These are phyloP conservation scores for Colaptes auratus DNA, from an alignment of 2,113 vertebrate species.

Conservation along the genomic window DNA sequence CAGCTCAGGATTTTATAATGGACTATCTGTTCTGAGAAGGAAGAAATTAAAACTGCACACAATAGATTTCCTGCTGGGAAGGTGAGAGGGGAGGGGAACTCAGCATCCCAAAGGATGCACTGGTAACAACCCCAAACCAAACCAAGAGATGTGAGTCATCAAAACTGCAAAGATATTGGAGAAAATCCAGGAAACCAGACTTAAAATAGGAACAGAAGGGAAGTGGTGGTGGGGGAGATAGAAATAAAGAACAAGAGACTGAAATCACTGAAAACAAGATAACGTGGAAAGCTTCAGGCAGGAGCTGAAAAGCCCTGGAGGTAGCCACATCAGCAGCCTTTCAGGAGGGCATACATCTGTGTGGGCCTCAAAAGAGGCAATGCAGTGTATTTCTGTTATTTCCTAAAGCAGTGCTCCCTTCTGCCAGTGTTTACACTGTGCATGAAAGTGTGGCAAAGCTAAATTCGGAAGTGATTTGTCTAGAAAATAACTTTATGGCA, in stretches of 20 bases:
- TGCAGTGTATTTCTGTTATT: background rate
- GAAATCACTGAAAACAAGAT: background rate
- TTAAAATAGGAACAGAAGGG: conserved; percentile 22
- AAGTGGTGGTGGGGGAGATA: background rate
- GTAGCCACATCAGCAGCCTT: background rate
- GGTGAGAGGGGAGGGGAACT: conserved; percentile 11
- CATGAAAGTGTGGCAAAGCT: background rate
- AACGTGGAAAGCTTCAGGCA: background rate
- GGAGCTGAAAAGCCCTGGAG: background rate
- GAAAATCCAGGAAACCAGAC: conserved; percentile 15
- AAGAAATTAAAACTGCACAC: conserved; percentile 37
- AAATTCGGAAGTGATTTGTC: background rate
- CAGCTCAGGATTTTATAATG: background rate
- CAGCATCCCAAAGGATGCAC: conserved; percentile 39
- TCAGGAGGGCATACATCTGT: background rate
- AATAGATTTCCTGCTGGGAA: conserved; percentile 50
- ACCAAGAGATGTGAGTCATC: conserved; percentile 1
- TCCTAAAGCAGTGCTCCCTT: background rate
- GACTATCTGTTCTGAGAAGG: background rate
- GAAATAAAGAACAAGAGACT: background rate
- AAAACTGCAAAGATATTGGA: background rate
- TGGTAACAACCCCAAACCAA: background rate
- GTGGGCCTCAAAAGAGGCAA: background rate
- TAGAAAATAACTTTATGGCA: background rate
- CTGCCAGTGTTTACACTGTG: background rate